Base-by-base conservation (phyloP, 1,140 invertebrate species). In the Drosophila arizonae region DNA sequence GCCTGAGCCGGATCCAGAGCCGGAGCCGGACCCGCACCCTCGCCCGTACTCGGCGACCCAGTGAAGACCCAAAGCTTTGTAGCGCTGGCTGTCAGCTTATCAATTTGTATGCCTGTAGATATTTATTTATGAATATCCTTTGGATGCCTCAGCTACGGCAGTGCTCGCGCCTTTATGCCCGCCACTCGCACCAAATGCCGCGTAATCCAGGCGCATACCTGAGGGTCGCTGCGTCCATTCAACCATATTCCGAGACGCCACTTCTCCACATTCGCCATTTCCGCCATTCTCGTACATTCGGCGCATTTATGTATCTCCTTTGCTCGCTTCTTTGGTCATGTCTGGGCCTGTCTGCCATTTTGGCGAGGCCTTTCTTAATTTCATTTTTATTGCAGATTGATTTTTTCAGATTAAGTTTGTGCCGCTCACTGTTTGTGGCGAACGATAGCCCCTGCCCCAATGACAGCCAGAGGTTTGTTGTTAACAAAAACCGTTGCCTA, bases 91-190 rank as follows among this genome's bases (percentile, higher is more conserved):
- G 82, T 67, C 80, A 79, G 80, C 82, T 87, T 87, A 87, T 87
- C 82, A 87, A 87, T 87, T 87, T 87, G 84, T 87, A 82, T 82
- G 82, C 82, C 84, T 79, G 84, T 79, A 87, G 84, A 87, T 87
- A 87, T 87, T 87, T 87, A 87, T 88, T 87, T 87, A 88, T 87
- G 82, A 87, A 88, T 87, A 87, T 87, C 84, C 82, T 88, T 85
- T 76, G 67, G 62, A 80, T 68, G 73, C 81, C 65, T 65, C 72
- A 61, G 66, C 43, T 30, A 21, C 51, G 67, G 8, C 51, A 56
- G 58, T 62, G 56, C 58, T 66, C 72, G 65, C 79, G 63, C 79
- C 79, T 67, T 81, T 81, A 57, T 70, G 74, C 11, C 54, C 46
- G 39, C 55, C 46, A 46, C 48, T 69, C 60, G 65, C 36, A 73